A percentile compares a stretch with the other conserved stretches of the same genome.
Evolutionary conservation across 2,888 invertebrate species (phyloP).

Genomic region (Conops quadrifasciatus): DNA sequence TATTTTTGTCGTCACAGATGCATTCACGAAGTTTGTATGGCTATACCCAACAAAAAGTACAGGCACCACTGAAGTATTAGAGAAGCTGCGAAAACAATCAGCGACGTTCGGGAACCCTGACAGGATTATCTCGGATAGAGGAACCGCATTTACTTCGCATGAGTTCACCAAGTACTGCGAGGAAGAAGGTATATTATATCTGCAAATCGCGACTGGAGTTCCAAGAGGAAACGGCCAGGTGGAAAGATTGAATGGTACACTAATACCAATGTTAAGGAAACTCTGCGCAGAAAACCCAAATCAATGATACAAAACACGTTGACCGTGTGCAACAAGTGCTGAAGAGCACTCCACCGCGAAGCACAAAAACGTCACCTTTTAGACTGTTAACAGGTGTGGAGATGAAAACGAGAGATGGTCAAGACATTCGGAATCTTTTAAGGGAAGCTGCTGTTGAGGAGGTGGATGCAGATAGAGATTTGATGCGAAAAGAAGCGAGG

Average conservation of each 20-base stretch:
- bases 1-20: slow-evolving; percentile 45
- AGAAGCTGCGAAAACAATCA: slow-evolving; percentile 50
- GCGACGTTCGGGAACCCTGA: slow-evolving; percentile 42
- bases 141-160: slow-evolving; percentile 39
- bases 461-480: neutral
- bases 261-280: slow-evolving; percentile 35
- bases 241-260: slow-evolving; percentile 45
- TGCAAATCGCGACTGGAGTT: slow-evolving; percentile 40
- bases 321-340: neutral
- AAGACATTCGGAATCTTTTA: neutral
- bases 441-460: neutral
- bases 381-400: neutral
- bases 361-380: neutral
- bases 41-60: slow-evolving; percentile 53
- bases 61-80: slow-evolving; percentile 50
- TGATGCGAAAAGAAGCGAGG: slow-evolving; percentile 3
- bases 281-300: slow-evolving; percentile 19
- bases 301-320: slow-evolving; percentile 32
- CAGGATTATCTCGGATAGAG: slow-evolving; percentile 39
- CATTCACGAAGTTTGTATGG: slow-evolving; percentile 57
- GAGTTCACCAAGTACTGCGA: slow-evolving; percentile 49
- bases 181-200: slow-evolving; percentile 34
- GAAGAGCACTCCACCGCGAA: neutral
- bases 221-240: slow-evolving; percentile 47
- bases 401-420: neutral